A percentile compares a stretch with the other conserved stretches of the same genome.
Evolutionary conservation across 1,140 invertebrate genomes (phyloP).

Genomic region (Sycophila sp.): DNA sequence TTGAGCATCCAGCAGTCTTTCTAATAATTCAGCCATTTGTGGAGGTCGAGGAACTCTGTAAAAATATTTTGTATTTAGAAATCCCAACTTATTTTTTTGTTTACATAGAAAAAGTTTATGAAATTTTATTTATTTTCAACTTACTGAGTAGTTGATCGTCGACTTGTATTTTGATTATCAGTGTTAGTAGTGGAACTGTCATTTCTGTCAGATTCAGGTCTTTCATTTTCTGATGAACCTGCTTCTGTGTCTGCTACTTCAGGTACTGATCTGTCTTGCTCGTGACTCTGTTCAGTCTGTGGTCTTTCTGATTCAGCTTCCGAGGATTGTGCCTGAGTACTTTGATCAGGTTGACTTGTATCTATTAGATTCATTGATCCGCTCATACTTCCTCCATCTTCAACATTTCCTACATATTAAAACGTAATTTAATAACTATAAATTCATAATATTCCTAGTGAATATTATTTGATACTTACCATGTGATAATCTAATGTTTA

Average conservation of each 20-base stretch:
- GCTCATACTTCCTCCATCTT: conserved; percentile 2
- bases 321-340: neutral
- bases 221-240: neutral
- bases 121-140: neutral
- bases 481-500: conserved; percentile 46
- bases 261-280: neutral
- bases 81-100: too few species aligned
- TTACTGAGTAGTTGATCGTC: conserved; percentile 22
- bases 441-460: neutral
- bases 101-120: neutral
- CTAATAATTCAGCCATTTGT: conserved; percentile 72
- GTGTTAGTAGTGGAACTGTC: conserved; percentile 24
- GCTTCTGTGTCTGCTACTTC: neutral
- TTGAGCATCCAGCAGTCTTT: conserved; percentile 70
- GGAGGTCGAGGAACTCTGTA: conserved; percentile 63
- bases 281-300: too few species aligned
- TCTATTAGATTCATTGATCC: conserved; percentile 15
- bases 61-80: conserved; percentile 30
- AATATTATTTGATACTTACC: conserved; percentile 16
- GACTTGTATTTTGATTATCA: conserved; percentile 14
- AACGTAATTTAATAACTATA: neutral
- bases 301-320: neutral
- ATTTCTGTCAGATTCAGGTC: neutral
- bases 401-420: neutral
- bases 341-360: conserved; percentile 1